Conservation (phyloP, 37 sponge, comb jelly and placozoan species). For the Dysidea cf. avara region DNA sequence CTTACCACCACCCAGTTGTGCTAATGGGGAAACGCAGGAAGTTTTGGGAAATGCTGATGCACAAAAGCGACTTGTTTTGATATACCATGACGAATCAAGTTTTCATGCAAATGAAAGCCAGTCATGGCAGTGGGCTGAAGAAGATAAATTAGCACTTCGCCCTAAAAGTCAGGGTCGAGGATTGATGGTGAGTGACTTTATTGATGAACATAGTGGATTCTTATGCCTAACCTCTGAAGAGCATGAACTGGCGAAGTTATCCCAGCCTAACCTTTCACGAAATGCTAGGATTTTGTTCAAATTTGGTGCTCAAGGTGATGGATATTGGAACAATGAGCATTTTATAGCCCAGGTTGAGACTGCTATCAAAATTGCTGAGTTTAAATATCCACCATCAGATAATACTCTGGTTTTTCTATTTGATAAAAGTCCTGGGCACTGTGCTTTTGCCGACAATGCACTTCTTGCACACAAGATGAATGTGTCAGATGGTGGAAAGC, state of each 20-base stretch:
- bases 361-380: constrained; percentile 4
- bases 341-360: not conserved
- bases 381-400: constrained; percentile 6
- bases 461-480: no score
- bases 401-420: not conserved
- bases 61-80: not conserved
- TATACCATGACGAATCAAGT: no score
- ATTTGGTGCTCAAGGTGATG: constrained; percentile 18
- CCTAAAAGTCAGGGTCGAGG: no score
- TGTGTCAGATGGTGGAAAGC: no score
- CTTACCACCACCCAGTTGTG: no score
- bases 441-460: constrained; percentile 1
- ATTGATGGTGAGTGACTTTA: constrained; percentile 4
- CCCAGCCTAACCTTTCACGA: not conserved
- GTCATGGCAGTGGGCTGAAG: no score
- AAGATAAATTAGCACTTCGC: no score
- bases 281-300: constrained; percentile 7
- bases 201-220: not conserved
- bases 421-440: not conserved
- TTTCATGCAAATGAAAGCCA: no score
- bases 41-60: no score
- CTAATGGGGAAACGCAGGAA: no score
- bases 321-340: constrained; percentile 14
- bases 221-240: not conserved
- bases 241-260: no score